These are phyloP conservation scores for Manduca sexta DNA, from an alignment of 1,140 invertebrate genomes.

Conservation along the genomic window DNA sequence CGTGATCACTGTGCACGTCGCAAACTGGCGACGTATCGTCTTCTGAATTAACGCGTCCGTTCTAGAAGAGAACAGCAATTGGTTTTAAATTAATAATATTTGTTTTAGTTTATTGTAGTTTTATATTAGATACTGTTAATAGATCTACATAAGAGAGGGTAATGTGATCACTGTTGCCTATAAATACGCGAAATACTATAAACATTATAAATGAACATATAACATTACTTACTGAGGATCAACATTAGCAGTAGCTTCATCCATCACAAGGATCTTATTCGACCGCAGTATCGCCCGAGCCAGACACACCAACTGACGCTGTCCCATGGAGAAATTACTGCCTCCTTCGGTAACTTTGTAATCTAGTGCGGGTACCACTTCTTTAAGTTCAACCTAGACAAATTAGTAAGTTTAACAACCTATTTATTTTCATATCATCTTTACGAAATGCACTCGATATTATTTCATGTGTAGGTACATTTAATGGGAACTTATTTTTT, in stretches of 20 bases:
- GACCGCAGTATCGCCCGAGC: conserved; percentile 83
- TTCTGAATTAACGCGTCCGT: conserved; percentile 79
- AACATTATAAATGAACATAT: too few species aligned
- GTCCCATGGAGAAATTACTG: conserved; percentile 83
- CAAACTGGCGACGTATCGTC: conserved; percentile 91
- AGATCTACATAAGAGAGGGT: too few species aligned
- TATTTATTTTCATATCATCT: too few species aligned
- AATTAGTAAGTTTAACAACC: too few species aligned
- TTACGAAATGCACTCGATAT: too few species aligned
- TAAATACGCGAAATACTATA: too few species aligned
- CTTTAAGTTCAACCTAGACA: conserved; percentile 77
- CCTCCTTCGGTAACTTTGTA: conserved; percentile 77
- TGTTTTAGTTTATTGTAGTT: too few species aligned
- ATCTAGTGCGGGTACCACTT: conserved; percentile 70
- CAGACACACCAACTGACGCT: conserved; percentile 86
- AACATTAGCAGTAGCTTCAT: conserved; percentile 83
- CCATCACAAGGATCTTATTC: conserved; percentile 85
- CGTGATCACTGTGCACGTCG: conserved; percentile 91
- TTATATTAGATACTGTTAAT: too few species aligned
- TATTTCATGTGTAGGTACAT: too few species aligned
- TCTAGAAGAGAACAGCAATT: conserved; percentile 47
- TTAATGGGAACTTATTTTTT: too few species aligned
- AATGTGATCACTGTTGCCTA: too few species aligned
- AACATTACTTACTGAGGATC: conserved; percentile 75
- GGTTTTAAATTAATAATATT: too few species aligned